phyloP scores from a whole-genome alignment of 1,140 invertebrate species.

The Maconellicoccus hirsutus region DNA sequence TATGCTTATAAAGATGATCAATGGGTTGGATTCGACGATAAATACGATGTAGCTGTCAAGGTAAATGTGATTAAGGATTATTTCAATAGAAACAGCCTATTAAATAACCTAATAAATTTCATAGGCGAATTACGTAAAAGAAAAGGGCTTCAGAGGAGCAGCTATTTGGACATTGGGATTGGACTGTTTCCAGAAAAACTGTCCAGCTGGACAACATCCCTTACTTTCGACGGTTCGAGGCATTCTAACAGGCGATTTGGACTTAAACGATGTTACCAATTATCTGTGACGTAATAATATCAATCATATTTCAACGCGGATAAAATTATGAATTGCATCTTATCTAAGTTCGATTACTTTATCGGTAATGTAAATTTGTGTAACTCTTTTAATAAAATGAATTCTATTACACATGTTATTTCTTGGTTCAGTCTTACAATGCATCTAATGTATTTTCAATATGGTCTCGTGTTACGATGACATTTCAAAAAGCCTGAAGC shows the following conservation, averaged over 20 bases:
- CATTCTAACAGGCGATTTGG: not conserved
- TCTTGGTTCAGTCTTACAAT: not conserved
- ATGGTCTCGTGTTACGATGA: not conserved
- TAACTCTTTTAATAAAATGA: too few relatives aligned
- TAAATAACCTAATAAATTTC: not conserved
- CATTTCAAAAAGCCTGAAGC: not conserved
- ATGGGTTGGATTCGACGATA: constrained; percentile 82
- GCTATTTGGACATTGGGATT: constrained; percentile 79
- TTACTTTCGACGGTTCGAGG: constrained; percentile 50
- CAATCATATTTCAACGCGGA: not conserved
- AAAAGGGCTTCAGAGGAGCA: constrained; percentile 65
- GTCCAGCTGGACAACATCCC: constrained; percentile 61
- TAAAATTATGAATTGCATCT: too few relatives aligned
- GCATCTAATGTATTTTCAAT: not conserved
- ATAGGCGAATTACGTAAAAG: constrained; percentile 54
- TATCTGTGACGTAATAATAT: not conserved
- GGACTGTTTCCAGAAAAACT: constrained; percentile 45
- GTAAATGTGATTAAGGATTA: constrained; percentile 27
- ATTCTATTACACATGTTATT: too few relatives aligned
- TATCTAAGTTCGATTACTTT: too few relatives aligned
- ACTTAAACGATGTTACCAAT: not conserved
- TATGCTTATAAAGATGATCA: constrained; percentile 74
- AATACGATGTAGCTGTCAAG: constrained; percentile 63
- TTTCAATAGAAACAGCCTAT: not conserved
- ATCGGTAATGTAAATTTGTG: too few relatives aligned